Base-by-base conservation (phyloP, 2,797 vertebrate genomes). In the Propithecus deckenii region DNA sequence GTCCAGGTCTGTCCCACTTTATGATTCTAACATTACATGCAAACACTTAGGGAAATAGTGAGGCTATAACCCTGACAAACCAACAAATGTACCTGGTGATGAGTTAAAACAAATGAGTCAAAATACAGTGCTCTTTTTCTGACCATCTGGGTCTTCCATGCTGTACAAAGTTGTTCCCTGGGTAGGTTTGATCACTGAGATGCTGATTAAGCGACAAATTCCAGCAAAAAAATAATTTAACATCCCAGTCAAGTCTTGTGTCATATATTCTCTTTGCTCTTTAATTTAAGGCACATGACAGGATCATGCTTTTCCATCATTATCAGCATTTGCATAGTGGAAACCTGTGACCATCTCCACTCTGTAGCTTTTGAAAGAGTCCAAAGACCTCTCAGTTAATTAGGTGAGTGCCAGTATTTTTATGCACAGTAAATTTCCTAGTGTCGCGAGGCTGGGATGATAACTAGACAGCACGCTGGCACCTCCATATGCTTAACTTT, bases 351-450 rank as follows among this genome's bases (percentile, higher is more conserved):
- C 11, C 9, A 74, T 43, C 71, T 84, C 59, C 4, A 22, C 25
- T 81, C 57, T 83, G 11, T 4, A 50, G 48, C 9, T 97, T 95
- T 85, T 85, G 17, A 93, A 76, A 93, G 17, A 94, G 41, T 41
- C 78, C 48, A 72, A 69, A 81, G 2, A 52, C 30, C 57, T 96
- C 61, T 86, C 18, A 91, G 43, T 79, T 61, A 61, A 50, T 35
- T 52, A 86, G 30, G 38, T 88, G 55, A 63, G 22, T 28, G 11
- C 12, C 72, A 75, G 71, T 87, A 61, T 46, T 76, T 85, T 93
- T 65, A 59, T 14, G 28, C 46, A 75, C 43, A 25, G 43, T 22
- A 69, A 28, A 48, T 67, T 74, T 76, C 59, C 72, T 20, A 65
- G n/a, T 32, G 35, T 35, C 59, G 55, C 20, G 4, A 22, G n/a